Percentiles rank a stretch among this genome's conserved stretches.
Conservation (phyloP, 1,140 invertebrate genomes). For the Oncopodura yosiiana region DNA sequence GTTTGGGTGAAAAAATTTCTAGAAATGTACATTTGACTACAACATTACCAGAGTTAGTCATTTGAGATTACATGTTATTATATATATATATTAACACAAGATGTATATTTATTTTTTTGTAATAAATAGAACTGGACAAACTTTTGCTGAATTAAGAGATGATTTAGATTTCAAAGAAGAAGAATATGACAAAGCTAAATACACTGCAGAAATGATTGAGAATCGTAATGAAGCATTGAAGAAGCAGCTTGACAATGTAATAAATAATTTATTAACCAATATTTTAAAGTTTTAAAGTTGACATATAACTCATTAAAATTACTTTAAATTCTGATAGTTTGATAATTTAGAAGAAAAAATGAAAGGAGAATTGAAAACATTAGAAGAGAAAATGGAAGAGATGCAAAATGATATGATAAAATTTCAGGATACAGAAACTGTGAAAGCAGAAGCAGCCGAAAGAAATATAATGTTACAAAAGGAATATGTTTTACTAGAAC, state of each 20-base stretch:
- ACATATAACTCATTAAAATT: neutral
- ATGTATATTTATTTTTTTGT: conserved; percentile 1
- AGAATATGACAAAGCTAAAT: conserved; percentile 36
- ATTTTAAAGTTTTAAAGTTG: neutral
- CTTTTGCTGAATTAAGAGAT: conserved; percentile 45
- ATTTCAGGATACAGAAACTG: conserved; percentile 44
- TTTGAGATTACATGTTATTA: neutral
- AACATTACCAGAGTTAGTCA: conserved; percentile 31
- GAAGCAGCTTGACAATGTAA: conserved; percentile 39
- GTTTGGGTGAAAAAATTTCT: conserved; percentile 46
- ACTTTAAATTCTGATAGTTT: conserved; percentile 37
- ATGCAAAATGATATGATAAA: conserved; percentile 46
- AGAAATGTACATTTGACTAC: conserved; percentile 26
- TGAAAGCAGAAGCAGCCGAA: conserved; percentile 44
- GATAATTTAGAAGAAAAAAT: conserved; percentile 50
- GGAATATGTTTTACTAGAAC: conserved; percentile 42
- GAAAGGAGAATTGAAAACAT: conserved; percentile 43
- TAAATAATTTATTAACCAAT: neutral
- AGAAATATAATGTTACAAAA: conserved; percentile 43
- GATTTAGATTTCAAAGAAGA: conserved; percentile 49
- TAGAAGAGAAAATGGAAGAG: conserved; percentile 43
- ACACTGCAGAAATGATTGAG: conserved; percentile 33
- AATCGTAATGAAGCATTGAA: conserved; percentile 33
- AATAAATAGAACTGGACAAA: conserved; percentile 30
- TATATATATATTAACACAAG: conserved; percentile 8